These are phyloP conservation scores for Calidris pygmaea DNA, from an alignment of 2,113 vertebrate species.

Conservation along the genomic window DNA sequence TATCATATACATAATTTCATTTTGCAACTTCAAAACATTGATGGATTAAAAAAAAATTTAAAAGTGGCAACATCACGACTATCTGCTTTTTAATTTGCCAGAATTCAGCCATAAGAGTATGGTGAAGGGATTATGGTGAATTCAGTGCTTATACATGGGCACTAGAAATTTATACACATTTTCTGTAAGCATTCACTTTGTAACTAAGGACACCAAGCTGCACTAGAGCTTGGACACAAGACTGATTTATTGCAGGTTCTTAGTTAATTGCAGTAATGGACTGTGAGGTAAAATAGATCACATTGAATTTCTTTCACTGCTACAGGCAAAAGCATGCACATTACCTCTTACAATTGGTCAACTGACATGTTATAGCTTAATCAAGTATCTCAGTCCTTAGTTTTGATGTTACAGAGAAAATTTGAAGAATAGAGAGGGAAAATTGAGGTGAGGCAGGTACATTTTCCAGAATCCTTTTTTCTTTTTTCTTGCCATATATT, in stretches of 20 bases:
- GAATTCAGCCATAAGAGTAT: background rate
- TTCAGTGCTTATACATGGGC: background rate
- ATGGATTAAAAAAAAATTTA: background rate
- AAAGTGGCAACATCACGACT: background rate
- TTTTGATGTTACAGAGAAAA: background rate
- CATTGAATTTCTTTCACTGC: background rate
- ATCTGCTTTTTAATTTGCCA: background rate
- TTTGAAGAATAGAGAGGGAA: background rate
- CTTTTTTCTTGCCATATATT: background rate
- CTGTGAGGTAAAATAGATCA: background rate
- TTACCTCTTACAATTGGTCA: background rate
- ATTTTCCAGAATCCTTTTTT: background rate
- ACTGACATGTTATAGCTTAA: background rate
- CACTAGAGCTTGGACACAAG: background rate
- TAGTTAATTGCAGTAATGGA: background rate
- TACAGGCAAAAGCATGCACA: background rate
- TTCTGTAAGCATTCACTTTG: background rate
- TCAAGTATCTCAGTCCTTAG: background rate
- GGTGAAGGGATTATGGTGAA: background rate
- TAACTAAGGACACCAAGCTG: background rate
- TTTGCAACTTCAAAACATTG: background rate
- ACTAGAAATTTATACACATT: background rate
- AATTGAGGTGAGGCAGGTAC: rapidly evolving
- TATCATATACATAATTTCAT: background rate
- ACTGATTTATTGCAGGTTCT: background rate